Evolutionary conservation across 2,797 vertebrate genomes (phyloP).

Genomic region (Gila robusta): DNA sequence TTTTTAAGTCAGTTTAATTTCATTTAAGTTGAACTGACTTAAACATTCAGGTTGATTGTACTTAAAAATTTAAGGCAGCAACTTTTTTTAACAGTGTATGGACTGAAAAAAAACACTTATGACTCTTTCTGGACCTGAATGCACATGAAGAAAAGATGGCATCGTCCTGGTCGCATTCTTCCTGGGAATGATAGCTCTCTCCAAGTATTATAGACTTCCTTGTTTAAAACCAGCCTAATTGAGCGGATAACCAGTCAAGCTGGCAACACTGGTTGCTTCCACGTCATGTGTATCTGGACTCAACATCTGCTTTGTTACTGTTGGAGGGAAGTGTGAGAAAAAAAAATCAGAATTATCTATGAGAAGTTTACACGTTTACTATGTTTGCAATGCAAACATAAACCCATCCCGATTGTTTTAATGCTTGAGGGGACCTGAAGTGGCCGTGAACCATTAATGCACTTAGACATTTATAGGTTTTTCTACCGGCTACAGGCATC

Average conservation of each 20-base stretch:
- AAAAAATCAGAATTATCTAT: not conserved
- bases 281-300: slow-evolving; percentile 1
- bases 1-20: too few species aligned
- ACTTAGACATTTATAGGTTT: slow-evolving; percentile 12
- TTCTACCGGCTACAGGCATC: not conserved
- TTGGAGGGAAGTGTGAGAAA: too few species aligned
- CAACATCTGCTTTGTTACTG: not conserved
- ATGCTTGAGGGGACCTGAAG: slow-evolving; percentile 35
- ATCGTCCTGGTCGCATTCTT: not conserved
- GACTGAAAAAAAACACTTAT: not conserved
- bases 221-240: slow-evolving; percentile 16
- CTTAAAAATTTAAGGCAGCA: too few species aligned
- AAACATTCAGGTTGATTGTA: too few species aligned
- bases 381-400: slow-evolving; percentile 42
- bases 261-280: slow-evolving; percentile 15
- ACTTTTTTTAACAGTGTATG: not conserved
- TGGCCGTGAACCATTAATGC: slow-evolving; percentile 18
- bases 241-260: slow-evolving; percentile 2
- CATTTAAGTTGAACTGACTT: too few species aligned
- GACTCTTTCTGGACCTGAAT: not conserved
- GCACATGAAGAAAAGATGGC: not conserved
- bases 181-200: not conserved
- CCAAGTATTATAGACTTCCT: not conserved
- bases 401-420: slow-evolving; percentile 26
- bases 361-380: slow-evolving; percentile 19